Evolutionary conservation across 2,888 invertebrate species (phyloP).

Genomic region (Meghimatium bilineatum): DNA sequence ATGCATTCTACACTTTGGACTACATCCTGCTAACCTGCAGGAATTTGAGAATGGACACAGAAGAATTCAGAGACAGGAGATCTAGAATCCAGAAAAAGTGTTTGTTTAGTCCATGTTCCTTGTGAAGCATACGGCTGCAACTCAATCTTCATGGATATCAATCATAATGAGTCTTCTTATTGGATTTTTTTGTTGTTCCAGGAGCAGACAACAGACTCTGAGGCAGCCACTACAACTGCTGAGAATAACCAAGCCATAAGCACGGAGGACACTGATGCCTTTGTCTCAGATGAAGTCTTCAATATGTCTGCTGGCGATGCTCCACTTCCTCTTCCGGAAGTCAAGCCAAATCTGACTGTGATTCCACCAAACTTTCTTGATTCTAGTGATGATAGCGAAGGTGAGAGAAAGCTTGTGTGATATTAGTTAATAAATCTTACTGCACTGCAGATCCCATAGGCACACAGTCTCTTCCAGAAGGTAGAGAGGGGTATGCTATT

Average conservation of each 20-base stretch:
- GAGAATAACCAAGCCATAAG: conserved; percentile 39
- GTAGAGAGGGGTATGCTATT: too few species aligned
- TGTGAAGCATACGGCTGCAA: too few species aligned
- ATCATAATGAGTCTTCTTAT: background rate
- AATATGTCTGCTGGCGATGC: conserved; percentile 1
- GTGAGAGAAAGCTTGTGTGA: conserved; percentile 45
- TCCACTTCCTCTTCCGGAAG: background rate
- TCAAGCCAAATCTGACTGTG: background rate
- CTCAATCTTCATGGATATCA: too few species aligned
- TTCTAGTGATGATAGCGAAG: conserved; percentile 69
- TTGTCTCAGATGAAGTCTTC: conserved; percentile 54
- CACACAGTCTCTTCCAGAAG: too few species aligned
- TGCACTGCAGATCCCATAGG: too few species aligned
- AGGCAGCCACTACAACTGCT: conserved; percentile 34
- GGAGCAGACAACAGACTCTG: conserved; percentile 33
- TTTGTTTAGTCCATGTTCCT: too few species aligned
- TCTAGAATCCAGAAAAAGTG: too few species aligned
- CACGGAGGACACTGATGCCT: conserved; percentile 52
- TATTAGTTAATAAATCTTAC: too few species aligned
- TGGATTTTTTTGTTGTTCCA: background rate
- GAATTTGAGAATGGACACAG: too few species aligned
- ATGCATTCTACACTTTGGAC: too few species aligned
- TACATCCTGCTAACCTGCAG: too few species aligned
- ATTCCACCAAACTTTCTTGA: conserved; percentile 57
- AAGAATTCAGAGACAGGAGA: too few species aligned